These are phyloP conservation scores for Darevskia nairensis DNA, from an alignment of 2,797 vertebrate genomes.

Conservation along the genomic window DNA sequence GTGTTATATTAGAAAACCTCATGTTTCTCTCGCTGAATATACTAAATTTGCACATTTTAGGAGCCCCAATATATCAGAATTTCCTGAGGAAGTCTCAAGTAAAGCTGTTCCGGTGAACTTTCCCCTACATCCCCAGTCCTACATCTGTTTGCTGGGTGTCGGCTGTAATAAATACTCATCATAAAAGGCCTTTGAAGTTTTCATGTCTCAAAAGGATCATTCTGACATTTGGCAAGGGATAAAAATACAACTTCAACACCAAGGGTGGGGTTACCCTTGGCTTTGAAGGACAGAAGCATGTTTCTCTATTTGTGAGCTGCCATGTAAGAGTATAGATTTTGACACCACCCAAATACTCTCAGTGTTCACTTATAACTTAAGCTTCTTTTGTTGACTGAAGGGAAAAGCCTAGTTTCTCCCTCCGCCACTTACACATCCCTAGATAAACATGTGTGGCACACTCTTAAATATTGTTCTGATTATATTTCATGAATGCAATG, in stretches of 20 bases:
- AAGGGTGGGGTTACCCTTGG: constrained; percentile 28
- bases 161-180: constrained; percentile 57
- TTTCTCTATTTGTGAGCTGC: constrained; percentile 41
- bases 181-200: constrained; percentile 47
- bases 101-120: constrained; percentile 62
- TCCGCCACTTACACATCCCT: not conserved
- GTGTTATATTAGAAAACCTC: not conserved
- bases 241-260: constrained; percentile 61
- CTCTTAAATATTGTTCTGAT: not conserved
- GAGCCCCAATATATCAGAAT: not conserved
- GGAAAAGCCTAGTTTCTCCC: not conserved
- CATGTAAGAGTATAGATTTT: constrained; percentile 27
- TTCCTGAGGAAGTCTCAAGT: not conserved
- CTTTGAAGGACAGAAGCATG: constrained; percentile 56
- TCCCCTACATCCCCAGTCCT: constrained; percentile 56
- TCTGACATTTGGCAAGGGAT: constrained; percentile 59
- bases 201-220: constrained; percentile 51
- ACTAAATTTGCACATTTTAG: not conserved
- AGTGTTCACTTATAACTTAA: not conserved
- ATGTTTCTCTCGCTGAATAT: not conserved
- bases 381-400: constrained; percentile 38
- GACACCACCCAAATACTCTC: not conserved
- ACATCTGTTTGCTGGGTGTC: constrained; percentile 71
- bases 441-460: not conserved
- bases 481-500: not conserved